Base-by-base conservation (phyloP, 2,113 vertebrate genomes). In the Erinaceus europaeus region DNA sequence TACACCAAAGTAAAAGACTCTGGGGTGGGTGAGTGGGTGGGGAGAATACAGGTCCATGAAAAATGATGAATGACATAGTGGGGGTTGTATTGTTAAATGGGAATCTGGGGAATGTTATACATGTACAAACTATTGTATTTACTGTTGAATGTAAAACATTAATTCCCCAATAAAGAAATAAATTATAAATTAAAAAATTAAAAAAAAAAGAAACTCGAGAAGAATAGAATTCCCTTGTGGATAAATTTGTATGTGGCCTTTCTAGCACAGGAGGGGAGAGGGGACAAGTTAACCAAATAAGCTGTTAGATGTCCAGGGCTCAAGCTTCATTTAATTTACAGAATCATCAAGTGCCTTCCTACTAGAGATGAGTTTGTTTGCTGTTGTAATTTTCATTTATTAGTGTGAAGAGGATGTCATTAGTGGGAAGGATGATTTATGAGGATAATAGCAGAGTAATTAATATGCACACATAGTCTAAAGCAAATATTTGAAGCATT, bases 351-450 rank as follows among this genome's bases (percentile, higher is more conserved):
- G 48, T 17, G 17, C 36, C 21, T 86, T 90, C 55, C 55, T 79
- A 53, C 17, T 44, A 72, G 42, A 73, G 34, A 94, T 90, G 21
- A 90, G 36, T 91, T 83, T 90, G 84, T 91, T 89, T 93, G 69
- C 44, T 68, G 90, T 81, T 55, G 9, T 84, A 84, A 92, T 89
- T 87, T 93, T 57, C 50, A 62, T 65, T 90, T 94, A 94, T 87
- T 89, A 93, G 50, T 42, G 50, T 85, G 75, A 95, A 91, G 71
- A 89, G 15, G 50, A 17, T 79, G 65, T 77, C 82, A 91, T 91
- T 90, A 89, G 34, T 73, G 27, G 81, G 72, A 81, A 93, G 73
- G 84, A 85, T 95, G 84, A 94, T 94, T 93, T 93, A 91, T 88
- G 81, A 67, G 74, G 81, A 92, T 86, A 81, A 88, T 40, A 90